Conservation (phyloP, 2,113 vertebrate genomes). For the Stegastes partitus region DNA sequence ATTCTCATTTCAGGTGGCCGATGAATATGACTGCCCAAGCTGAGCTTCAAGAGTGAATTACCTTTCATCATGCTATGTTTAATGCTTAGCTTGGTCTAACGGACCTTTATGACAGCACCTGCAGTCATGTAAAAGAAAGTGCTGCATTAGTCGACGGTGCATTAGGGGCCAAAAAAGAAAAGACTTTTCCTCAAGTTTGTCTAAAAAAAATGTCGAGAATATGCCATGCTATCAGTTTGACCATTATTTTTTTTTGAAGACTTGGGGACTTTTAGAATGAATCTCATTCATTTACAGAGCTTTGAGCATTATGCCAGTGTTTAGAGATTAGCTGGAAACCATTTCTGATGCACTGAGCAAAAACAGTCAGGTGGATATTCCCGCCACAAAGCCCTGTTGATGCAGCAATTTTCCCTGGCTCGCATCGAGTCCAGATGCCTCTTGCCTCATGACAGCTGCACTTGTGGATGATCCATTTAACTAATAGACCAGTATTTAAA, state of each 20-base stretch:
- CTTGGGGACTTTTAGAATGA: neutral
- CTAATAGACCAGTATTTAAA: slow-evolving; percentile 82
- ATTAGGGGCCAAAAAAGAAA: slow-evolving; percentile 10
- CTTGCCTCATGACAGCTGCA: slow-evolving; percentile 79
- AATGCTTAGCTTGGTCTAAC: slow-evolving; percentile 31
- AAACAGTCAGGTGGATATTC: slow-evolving; percentile 41
- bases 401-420: slow-evolving; percentile 67
- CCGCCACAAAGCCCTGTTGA: slow-evolving; percentile 49
- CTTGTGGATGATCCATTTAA: slow-evolving; percentile 82
- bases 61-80: slow-evolving; percentile 47
- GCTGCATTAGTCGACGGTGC: neutral
- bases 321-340: slow-evolving; percentile 16
- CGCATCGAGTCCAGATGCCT: slow-evolving; percentile 74
- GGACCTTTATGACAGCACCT: slow-evolving; percentile 22
- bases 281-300: neutral
- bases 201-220: neutral
- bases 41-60: slow-evolving; percentile 35
- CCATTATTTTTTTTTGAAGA: accelerated
- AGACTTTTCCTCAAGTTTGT: neutral
- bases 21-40: slow-evolving; percentile 54
- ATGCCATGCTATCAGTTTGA: neutral
- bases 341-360: slow-evolving; percentile 25
- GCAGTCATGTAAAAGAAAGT: neutral
- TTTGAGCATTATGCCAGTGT: neutral
- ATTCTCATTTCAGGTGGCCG: slow-evolving; percentile 61